Conservation (phyloP, 2,797 vertebrate species). For the Phrynocephalus forsythii region DNA sequence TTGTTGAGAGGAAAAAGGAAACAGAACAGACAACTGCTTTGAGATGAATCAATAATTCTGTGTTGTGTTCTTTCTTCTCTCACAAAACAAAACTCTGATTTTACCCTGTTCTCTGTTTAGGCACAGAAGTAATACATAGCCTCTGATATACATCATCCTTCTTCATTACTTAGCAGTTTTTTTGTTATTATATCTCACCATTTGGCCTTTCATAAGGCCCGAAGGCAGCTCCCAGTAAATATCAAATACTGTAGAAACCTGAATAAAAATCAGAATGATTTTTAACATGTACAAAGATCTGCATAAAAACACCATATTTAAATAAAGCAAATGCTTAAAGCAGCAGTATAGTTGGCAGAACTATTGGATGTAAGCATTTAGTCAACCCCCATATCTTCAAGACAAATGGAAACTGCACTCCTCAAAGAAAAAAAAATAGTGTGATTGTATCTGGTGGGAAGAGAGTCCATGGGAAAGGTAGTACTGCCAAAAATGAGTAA, state of each 20-base stretch:
- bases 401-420: not conserved
- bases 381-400: not conserved
- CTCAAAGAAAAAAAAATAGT: not conserved
- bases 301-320: constrained; percentile 6
- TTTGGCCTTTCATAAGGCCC: not conserved
- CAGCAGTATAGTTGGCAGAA: not conserved
- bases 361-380: not conserved
- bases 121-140: not conserved
- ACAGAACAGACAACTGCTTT: not conserved
- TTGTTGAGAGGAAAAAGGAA: not conserved
- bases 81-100: not conserved
- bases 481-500: no score
- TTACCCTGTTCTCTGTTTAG: not conserved
- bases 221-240: not conserved
- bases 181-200: not conserved
- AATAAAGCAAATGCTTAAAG: not conserved
- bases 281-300: not conserved
- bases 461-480: no score
- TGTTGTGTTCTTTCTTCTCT: not conserved
- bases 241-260: not conserved
- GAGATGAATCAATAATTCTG: constrained; percentile 14
- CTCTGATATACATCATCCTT: constrained; percentile 5
- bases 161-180: not conserved
- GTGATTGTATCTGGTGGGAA: not conserved
- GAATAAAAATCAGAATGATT: not conserved